Conservation (phyloP, 2,113 vertebrate genomes). For the Donacobius atricapilla region DNA sequence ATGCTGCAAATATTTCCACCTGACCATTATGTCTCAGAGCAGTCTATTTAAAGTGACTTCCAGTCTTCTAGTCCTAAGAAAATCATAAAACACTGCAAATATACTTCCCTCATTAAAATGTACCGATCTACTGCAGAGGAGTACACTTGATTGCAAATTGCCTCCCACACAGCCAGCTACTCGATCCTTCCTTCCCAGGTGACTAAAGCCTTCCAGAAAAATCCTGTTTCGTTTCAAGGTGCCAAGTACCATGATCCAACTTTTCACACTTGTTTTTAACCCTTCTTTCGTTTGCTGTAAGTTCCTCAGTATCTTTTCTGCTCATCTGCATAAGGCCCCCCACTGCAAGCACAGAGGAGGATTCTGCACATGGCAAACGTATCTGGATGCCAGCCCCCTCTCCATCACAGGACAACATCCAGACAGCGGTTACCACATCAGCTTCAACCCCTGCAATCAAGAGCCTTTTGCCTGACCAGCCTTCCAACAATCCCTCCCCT, state of each 20-base stretch:
- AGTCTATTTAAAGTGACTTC: constrained; percentile 18
- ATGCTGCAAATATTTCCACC: constrained; percentile 13
- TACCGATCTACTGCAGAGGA: constrained; percentile 64
- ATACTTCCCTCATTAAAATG: constrained; percentile 63
- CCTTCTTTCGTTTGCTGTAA: neutral
- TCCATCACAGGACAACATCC: neutral
- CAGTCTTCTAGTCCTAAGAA: constrained; percentile 45
- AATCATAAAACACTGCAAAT: constrained; percentile 44
- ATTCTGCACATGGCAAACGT: neutral
- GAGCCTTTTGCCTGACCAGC: neutral
- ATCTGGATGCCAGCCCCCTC: neutral
- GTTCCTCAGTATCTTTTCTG: neutral
- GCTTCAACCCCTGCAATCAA: neutral
- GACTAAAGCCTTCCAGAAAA: constrained; percentile 68
- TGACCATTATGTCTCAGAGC: constrained; percentile 37
- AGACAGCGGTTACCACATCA: fast-evolving
- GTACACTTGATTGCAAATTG: constrained; percentile 67
- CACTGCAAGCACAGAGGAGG: neutral
- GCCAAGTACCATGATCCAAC: neutral
- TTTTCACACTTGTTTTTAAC: constrained; percentile 43
- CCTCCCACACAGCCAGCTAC: constrained; percentile 59
- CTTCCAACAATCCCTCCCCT: fast-evolving
- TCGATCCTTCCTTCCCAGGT: constrained; percentile 55
- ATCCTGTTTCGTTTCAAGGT: constrained; percentile 47
- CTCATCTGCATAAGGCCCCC: neutral